Evolutionary conservation across 1,140 invertebrate genomes (phyloP).

Genomic region (Drosophila parvula): DNA sequence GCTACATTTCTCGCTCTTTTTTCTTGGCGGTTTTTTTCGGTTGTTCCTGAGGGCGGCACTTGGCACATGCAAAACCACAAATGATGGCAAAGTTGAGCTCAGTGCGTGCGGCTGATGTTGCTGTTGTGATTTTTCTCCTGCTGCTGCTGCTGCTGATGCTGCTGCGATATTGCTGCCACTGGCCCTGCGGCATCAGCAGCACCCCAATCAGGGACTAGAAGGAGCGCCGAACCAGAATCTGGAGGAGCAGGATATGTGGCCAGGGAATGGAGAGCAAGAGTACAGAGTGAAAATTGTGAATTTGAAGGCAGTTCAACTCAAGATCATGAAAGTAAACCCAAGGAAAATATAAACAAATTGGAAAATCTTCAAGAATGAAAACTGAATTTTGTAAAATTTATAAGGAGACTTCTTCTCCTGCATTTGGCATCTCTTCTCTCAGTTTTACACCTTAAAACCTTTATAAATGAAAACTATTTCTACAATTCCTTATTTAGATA

Average conservation of each 20-base stretch:
- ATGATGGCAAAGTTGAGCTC: slow-evolving; percentile 42
- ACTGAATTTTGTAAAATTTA: too few relatives aligned
- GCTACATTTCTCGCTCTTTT: not conserved
- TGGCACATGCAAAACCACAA: slow-evolving; percentile 49
- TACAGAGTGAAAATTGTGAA: slow-evolving; percentile 2
- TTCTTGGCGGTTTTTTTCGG: slow-evolving; percentile 1
- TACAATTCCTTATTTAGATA: not conserved
- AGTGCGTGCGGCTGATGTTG: slow-evolving; percentile 30
- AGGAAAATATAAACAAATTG: not conserved
- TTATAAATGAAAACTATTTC: too few relatives aligned
- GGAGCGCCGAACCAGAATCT: not conserved
- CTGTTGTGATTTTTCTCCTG: slow-evolving; percentile 8
- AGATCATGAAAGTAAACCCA: not conserved
- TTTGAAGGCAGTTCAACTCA: not conserved
- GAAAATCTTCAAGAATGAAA: too few relatives aligned
- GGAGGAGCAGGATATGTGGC: not conserved
- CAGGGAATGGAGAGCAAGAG: not conserved
- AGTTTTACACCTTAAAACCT: not conserved
- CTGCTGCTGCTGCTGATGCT: not conserved
- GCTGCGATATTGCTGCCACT: slow-evolving; percentile 1
- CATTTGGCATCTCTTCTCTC: too few relatives aligned
- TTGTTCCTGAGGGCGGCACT: slow-evolving; percentile 2
- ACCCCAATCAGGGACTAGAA: slow-evolving; percentile 24
- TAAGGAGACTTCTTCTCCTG: not conserved
- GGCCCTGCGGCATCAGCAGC: slow-evolving; percentile 21